A percentile compares a stretch with the other conserved stretches of the same genome.
phyloP scores from a whole-genome alignment of 2,888 invertebrate genomes.

The Sarcophaga variegata region DNA sequence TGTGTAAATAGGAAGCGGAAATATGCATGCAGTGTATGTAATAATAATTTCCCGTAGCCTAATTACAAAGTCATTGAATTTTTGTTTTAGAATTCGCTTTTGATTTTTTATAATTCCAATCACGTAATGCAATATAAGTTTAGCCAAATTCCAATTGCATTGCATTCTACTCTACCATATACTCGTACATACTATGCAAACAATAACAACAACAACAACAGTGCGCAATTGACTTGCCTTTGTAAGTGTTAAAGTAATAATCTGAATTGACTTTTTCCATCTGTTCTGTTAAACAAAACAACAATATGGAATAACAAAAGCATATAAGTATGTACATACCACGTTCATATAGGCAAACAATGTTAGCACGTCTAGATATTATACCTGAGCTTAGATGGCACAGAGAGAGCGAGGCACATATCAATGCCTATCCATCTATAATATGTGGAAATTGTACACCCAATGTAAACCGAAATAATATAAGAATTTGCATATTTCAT shows the following conservation, averaged over 20 bases:
- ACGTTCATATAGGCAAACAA: neutral
- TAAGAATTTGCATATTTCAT: conserved; percentile 39
- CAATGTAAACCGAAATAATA: neutral
- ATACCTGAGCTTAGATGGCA: too few species aligned
- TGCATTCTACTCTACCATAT: neutral
- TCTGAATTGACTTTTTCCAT: conserved; percentile 54
- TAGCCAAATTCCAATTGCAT: conserved; percentile 40
- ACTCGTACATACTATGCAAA: too few species aligned
- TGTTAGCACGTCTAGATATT: neutral
- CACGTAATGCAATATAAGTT: conserved; percentile 55
- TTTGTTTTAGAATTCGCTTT: conserved; percentile 36
- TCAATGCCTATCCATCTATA: too few species aligned
- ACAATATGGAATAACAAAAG: neutral
- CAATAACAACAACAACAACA: conserved; percentile 7
- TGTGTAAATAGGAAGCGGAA: neutral
- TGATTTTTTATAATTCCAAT: conserved; percentile 35
- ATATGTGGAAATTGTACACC: too few species aligned
- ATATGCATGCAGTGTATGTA: neutral
- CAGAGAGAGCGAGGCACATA: too few species aligned
- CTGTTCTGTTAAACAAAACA: conserved; percentile 20
- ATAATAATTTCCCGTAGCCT: conserved; percentile 30
- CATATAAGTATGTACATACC: neutral
- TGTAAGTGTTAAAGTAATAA: conserved; percentile 30
- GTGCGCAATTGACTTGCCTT: conserved; percentile 14
- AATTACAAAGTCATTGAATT: conserved; percentile 49